Evolutionary conservation across 1,140 invertebrate genomes (phyloP).

Genomic region (Caenorhabditis elegans): DNA sequence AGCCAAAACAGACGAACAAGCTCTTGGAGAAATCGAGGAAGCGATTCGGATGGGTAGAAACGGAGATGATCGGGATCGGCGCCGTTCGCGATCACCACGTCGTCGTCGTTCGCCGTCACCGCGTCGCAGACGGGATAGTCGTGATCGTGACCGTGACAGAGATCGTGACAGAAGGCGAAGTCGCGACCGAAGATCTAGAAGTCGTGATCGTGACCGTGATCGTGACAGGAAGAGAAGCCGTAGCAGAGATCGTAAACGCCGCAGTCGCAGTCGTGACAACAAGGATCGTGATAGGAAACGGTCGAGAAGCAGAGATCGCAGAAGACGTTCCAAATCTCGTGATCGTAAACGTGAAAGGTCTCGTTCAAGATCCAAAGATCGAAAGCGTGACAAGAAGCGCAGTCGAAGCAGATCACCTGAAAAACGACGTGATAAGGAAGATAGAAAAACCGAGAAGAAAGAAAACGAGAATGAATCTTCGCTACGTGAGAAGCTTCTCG

Average conservation of each 20-base stretch:
- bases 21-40: conserved; percentile 64
- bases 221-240: conserved; percentile 31
- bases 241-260: conserved; percentile 20
- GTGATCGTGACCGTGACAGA: conserved; percentile 21
- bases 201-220: not conserved
- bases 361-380: not conserved
- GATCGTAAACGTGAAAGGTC: not conserved
- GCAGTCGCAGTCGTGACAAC: conserved; percentile 32
- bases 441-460: conserved; percentile 43
- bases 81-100: conserved; percentile 37
- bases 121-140: conserved; percentile 33
- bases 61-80: conserved; percentile 3
- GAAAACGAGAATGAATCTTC: conserved; percentile 52
- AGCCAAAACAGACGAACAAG: conserved; percentile 65
- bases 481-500: conserved; percentile 57
- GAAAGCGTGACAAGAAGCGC: conserved; percentile 24
- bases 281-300: conserved; percentile 28
- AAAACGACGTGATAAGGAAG: conserved; percentile 46
- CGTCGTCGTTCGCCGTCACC: conserved; percentile 41
- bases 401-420: conserved; percentile 43
- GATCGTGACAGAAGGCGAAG: conserved; percentile 63
- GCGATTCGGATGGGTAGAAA: conserved; percentile 52
- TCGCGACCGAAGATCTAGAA: conserved; percentile 43
- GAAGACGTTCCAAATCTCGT: not conserved
- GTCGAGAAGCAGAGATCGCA: conserved; percentile 8